Evolutionary conservation across 1,140 invertebrate species (phyloP), one percentile per base, ranked within the genome.

Genomic region (Drosophila subpulchrella): DNA sequence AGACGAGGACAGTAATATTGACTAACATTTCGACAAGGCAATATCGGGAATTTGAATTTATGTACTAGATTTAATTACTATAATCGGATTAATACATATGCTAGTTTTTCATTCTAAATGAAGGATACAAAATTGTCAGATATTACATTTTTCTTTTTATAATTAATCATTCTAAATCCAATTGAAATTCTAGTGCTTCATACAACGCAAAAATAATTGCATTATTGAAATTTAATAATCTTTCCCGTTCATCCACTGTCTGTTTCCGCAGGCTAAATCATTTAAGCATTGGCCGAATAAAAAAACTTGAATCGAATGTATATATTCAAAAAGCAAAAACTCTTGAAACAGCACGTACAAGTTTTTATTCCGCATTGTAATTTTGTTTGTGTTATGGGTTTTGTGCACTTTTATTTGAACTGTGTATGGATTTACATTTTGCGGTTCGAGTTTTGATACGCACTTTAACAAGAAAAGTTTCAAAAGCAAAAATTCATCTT

Each of bases 341-440:
- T 48, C 44, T 39, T 47, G 32, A 59, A 82, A 30, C 48, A 55
- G 79, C 83, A 86, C 83, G 82, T 56, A 47, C 75, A 51, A 39
- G 46, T 57, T 54, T 32, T 58, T 76, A n/a, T 63, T 63, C 13
- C 32, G n/a, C 48, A 15, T 17, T 34, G 48, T 50, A 62, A 62
- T 65, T 65, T 61, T 48, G 42, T 60, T 44, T 55, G 4, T 1
- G 12, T 13, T 50, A 44, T 44, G 30, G 38, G 13, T 54, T 34
- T 32, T 54, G 17, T 34, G 48, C 30, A 32, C 20, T 65, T 46
- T 32, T 41, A 27, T 53, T 53, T 53, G 11, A 15, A 30, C 13
- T 24, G 8, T 17, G 11, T 60, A 39, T 63, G 42, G 55, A 63
- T 63, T 63, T 63, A 44, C 30, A 24, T 30, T 42, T 36, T 44